Conservation (phyloP, 1,140 invertebrate species). For the Mylabris phalerata region DNA sequence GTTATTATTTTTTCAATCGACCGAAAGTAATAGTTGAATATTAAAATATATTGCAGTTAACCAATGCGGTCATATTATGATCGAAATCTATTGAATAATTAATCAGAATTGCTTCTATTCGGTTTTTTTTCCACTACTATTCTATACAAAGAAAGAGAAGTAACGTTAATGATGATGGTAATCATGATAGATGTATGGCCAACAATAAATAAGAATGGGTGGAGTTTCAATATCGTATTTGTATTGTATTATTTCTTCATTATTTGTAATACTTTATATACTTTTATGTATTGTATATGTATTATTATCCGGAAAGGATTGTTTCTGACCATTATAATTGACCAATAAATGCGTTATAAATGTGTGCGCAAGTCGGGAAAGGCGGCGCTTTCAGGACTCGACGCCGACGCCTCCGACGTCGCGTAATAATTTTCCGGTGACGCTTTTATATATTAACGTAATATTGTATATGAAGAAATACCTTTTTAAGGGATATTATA, state of each 20-base stretch:
- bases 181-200: too few relatives aligned
- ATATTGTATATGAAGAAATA: constrained; percentile 3
- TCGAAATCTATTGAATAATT: constrained; percentile 16
- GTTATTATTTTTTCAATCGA: neutral
- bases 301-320: neutral
- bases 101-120: neutral
- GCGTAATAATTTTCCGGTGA: constrained; percentile 24
- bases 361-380: constrained; percentile 20
- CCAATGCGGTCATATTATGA: constrained; percentile 12
- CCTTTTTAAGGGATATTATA: constrained; percentile 6
- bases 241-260: too few relatives aligned
- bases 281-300: too few relatives aligned
- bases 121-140: too few relatives aligned
- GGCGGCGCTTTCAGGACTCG: constrained; percentile 18
- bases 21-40: constrained; percentile 9
- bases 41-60: constrained; percentile 7
- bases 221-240: too few relatives aligned
- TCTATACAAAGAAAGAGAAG: too few relatives aligned
- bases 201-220: too few relatives aligned
- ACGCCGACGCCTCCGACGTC: constrained; percentile 21
- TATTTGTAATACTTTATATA: too few relatives aligned
- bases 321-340: constrained; percentile 6
- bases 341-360: neutral
- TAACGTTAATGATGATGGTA: too few relatives aligned
- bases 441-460: constrained; percentile 14